Evolutionary conservation across 2,797 vertebrate genomes (phyloP).

Genomic region (Buceros bicornis): DNA sequence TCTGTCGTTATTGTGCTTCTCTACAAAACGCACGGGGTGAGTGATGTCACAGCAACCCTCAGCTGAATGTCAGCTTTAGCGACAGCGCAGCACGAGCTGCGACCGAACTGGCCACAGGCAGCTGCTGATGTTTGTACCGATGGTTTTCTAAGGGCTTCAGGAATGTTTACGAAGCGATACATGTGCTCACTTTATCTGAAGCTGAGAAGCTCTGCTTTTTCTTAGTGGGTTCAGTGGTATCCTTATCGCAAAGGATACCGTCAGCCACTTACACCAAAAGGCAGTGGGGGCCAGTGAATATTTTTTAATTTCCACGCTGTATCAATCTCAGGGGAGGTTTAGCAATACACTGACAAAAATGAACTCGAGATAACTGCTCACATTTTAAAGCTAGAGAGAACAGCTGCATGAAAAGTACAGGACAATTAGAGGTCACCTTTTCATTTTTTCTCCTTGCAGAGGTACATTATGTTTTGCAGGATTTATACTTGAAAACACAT

Average conservation of each 20-base stretch:
- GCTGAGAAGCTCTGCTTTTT: neutral
- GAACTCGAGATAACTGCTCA: neutral
- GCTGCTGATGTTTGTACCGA: neutral
- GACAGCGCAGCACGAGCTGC: neutral
- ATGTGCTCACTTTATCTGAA: neutral
- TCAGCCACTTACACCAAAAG: neutral
- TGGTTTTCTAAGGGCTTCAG: neutral
- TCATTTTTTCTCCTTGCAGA: neutral
- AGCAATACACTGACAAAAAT: neutral
- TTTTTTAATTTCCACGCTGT: neutral
- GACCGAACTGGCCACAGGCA: neutral
- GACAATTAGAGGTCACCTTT: neutral
- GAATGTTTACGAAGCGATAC: neutral
- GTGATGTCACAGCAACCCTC: neutral
- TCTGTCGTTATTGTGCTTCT: neutral
- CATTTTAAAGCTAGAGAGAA: neutral
- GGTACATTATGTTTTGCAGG: neutral
- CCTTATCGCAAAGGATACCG: neutral
- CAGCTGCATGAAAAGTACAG: neutral
- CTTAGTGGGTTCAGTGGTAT: neutral
- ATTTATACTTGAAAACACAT: neutral
- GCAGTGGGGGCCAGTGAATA: neutral
- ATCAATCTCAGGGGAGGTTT: neutral
- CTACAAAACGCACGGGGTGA: neutral
- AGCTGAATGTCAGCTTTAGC: neutral